These are phyloP conservation scores for Myiozetetes cayanensis DNA, from an alignment of 2,113 vertebrate species.

Conservation along the genomic window DNA sequence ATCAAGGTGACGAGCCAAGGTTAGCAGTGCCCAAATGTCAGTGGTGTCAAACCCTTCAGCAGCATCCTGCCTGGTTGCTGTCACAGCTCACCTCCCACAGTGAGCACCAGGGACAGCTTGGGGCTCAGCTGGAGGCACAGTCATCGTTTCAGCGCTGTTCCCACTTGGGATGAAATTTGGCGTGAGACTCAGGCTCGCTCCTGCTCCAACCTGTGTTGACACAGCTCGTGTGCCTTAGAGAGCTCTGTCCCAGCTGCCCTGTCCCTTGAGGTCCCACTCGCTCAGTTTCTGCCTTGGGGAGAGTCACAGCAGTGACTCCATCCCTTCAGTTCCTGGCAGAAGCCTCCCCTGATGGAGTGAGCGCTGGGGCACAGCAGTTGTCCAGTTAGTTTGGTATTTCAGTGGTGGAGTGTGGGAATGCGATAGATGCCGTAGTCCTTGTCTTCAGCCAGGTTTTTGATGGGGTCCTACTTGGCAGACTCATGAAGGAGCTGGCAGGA, in stretches of 20 bases:
- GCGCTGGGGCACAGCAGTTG: rapidly evolving
- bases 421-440: not conserved
- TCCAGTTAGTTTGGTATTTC: rapidly evolving
- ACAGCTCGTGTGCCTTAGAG: rapidly evolving
- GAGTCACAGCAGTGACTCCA: not conserved
- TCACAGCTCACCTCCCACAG: rapidly evolving
- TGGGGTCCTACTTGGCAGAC: too few relatives aligned
- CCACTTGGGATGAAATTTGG: rapidly evolving
- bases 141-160: not conserved
- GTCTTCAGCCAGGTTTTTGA: not conserved
- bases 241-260: not conserved
- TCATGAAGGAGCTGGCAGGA: not conserved
- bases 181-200: not conserved
- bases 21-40: not conserved
- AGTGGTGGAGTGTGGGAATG: too few relatives aligned
- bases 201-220: not conserved
- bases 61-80: not conserved
- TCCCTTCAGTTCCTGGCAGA: rapidly evolving
- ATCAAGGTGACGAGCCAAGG: not conserved
- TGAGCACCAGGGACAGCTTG: rapidly evolving
- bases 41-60: not conserved
- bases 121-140: not conserved
- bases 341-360: not conserved
- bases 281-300: rapidly evolving
- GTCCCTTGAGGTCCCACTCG: rapidly evolving